Evolutionary conservation across 2,888 invertebrate species (phyloP).

Genomic region (Embidobia sp.): DNA sequence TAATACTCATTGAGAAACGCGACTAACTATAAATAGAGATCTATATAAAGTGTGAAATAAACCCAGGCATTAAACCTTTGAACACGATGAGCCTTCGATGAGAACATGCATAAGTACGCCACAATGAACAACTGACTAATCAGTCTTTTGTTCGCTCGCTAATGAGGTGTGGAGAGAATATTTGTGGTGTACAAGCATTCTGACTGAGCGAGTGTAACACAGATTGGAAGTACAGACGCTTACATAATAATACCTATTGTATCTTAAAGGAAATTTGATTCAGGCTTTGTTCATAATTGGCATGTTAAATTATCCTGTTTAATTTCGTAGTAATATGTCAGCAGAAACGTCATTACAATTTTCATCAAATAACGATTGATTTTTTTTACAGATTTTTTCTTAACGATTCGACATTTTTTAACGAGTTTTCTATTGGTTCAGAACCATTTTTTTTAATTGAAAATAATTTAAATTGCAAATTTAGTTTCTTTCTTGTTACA

Average conservation of each 20-base stretch:
- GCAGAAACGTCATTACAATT: too few species aligned
- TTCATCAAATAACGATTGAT: too few species aligned
- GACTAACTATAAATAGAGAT: constrained; percentile 27
- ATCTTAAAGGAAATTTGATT: too few species aligned
- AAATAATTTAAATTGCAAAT: too few species aligned
- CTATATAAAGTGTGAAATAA: too few species aligned
- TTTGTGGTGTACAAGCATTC: constrained; percentile 7
- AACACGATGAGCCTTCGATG: constrained; percentile 31
- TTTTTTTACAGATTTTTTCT: too few species aligned
- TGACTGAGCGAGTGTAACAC: constrained; percentile 24
- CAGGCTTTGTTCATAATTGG: neutral
- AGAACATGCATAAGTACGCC: constrained; percentile 47
- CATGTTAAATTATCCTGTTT: too few species aligned
- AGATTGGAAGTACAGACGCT: constrained; percentile 30
- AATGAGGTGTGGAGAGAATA: constrained; percentile 70
- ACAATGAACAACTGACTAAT: constrained; percentile 71
- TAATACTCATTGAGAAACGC: constrained; percentile 9
- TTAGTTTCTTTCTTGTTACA: too few species aligned
- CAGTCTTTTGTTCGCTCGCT: constrained; percentile 72
- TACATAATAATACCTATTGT: constrained; percentile 13
- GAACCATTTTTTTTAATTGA: too few species aligned
- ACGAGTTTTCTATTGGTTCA: too few species aligned
- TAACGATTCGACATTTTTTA: too few species aligned
- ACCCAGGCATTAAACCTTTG: constrained; percentile 30
- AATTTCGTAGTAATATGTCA: too few species aligned